Evolutionary conservation across 2,113 vertebrate genomes (phyloP).

Genomic region (Cyrtonyx montezumae): DNA sequence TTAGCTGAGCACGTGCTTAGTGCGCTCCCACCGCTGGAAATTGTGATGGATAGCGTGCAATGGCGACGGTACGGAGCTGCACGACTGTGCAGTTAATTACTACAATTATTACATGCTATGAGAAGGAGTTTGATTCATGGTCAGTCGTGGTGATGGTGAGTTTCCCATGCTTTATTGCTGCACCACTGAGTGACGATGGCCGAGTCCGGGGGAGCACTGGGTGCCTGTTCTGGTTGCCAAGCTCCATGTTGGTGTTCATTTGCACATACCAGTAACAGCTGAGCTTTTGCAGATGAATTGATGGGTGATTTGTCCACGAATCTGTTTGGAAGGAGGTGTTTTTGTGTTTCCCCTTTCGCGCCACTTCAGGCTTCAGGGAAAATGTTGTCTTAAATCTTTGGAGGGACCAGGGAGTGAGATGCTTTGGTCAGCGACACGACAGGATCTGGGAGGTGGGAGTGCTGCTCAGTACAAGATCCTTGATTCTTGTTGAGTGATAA

Average conservation of each 20-base stretch:
- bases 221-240: neutral
- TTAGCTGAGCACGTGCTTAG: neutral
- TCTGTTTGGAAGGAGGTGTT: neutral
- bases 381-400: neutral
- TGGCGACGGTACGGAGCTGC: neutral
- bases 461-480: neutral
- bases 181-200: neutral
- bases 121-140: neutral
- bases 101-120: neutral
- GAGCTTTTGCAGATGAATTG: neutral
- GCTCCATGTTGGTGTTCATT: neutral
- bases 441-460: neutral
- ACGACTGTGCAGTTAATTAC: conserved; percentile 34
- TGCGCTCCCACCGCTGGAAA: neutral
- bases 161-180: neutral
- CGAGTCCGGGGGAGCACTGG: neutral
- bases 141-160: neutral
- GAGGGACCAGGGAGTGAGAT: neutral
- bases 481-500: neutral
- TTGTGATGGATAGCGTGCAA: conserved; percentile 2
- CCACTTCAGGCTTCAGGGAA: neutral
- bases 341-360: neutral
- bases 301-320: neutral
- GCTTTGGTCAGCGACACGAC: neutral
- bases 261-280: neutral